Evolutionary conservation across 2,888 invertebrate species (phyloP).

Genomic region (Dicycla oo): DNA sequence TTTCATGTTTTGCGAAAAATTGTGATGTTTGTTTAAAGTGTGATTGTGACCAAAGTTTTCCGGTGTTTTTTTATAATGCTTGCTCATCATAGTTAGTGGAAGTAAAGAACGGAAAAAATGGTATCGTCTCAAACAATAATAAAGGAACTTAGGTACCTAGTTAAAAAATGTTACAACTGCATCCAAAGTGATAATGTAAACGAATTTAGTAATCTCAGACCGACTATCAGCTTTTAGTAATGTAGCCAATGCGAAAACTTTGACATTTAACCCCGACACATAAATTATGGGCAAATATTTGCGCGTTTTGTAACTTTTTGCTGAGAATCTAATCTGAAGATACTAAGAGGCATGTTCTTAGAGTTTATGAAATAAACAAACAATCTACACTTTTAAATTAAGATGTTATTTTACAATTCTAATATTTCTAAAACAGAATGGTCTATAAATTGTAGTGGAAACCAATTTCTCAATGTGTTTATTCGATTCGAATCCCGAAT

Average conservation of each 20-base stretch:
- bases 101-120: conserved; percentile 14
- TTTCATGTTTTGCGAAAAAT: background rate
- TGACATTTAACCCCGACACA: conserved; percentile 49
- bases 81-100: background rate
- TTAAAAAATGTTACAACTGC: background rate
- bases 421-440: conserved; percentile 36
- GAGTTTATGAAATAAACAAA: conserved; percentile 10
- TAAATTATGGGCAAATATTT: conserved; percentile 40
- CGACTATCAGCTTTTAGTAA: conserved; percentile 23
- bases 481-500: conserved; percentile 49
- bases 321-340: conserved; percentile 19
- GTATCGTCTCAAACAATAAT: background rate
- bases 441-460: conserved; percentile 45
- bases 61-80: background rate
- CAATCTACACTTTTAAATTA: background rate
- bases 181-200: conserved; percentile 20
- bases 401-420: conserved; percentile 25
- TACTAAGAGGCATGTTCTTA: background rate
- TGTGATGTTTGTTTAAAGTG: background rate
- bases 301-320: conserved; percentile 30
- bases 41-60: conserved; percentile 22
- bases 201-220: conserved; percentile 18
- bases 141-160: background rate
- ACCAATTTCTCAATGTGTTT: conserved; percentile 45
- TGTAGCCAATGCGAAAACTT: conserved; percentile 18